These are phyloP conservation scores for Pluvianellus socialis DNA, from an alignment of 2,113 vertebrate genomes.

Conservation along the genomic window DNA sequence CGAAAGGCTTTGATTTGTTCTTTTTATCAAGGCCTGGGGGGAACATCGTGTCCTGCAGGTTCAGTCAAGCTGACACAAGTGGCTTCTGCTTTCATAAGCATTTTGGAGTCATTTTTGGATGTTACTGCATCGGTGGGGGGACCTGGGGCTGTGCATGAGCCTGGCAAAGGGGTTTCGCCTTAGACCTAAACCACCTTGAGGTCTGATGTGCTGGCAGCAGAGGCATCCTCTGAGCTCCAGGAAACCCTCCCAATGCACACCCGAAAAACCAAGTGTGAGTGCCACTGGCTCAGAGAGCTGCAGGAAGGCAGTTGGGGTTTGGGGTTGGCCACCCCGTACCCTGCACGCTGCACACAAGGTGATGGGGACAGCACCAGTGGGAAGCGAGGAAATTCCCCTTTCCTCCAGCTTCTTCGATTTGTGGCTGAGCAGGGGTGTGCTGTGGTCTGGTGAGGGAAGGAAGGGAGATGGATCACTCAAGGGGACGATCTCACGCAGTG, in stretches of 20 bases:
- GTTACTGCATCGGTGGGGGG: fast-evolving
- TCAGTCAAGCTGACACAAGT: neutral
- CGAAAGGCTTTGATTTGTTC: neutral
- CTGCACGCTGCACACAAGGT: fast-evolving
- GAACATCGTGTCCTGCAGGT: neutral
- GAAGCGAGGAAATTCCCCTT: neutral
- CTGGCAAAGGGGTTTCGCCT: neutral
- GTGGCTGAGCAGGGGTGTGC: neutral
- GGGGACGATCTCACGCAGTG: neutral
- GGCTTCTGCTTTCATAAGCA: neutral
- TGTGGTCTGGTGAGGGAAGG: neutral
- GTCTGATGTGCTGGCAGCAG: neutral
- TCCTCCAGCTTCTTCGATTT: neutral
- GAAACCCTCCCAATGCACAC: neutral
- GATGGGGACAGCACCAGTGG: fast-evolving
- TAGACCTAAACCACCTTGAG: fast-evolving
- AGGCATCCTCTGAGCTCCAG: neutral
- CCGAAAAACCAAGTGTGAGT: fast-evolving
- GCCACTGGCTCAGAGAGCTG: neutral
- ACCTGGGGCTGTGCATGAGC: neutral
- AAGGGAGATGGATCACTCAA: neutral
- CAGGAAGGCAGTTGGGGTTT: neutral
- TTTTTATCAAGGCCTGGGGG: neutral
- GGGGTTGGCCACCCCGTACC: neutral
- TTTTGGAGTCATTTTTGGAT: neutral